Evolutionary conservation across 2,113 vertebrate genomes (phyloP).

Genomic region (Ceyx cyanopectus): DNA sequence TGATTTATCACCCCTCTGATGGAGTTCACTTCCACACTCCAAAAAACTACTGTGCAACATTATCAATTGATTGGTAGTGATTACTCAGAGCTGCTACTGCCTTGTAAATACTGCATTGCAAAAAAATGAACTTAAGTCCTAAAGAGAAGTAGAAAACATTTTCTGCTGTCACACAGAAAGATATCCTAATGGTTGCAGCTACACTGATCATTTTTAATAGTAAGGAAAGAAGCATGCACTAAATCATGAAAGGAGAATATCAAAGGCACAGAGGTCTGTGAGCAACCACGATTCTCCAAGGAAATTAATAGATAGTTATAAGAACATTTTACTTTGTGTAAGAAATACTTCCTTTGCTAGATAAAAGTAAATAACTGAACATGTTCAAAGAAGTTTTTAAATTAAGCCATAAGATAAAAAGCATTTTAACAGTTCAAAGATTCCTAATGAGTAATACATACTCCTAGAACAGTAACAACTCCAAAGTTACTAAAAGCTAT

Average conservation of each 20-base stretch:
- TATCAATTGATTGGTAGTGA: slow-evolving; percentile 36
- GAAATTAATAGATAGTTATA: slow-evolving; percentile 19
- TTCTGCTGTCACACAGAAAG: background rate
- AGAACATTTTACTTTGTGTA: slow-evolving; percentile 8
- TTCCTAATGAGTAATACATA: slow-evolving; percentile 34
- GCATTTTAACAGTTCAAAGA: slow-evolving; percentile 28
- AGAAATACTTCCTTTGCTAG: background rate
- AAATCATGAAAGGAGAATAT: background rate
- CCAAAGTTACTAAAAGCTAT: slow-evolving; percentile 14
- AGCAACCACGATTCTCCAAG: background rate
- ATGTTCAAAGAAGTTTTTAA: slow-evolving; percentile 2
- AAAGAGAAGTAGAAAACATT: background rate
- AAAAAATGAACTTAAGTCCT: background rate
- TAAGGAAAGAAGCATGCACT: background rate
- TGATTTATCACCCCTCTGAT: background rate
- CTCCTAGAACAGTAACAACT: slow-evolving; percentile 29
- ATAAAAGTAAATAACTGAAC: slow-evolving; percentile 23
- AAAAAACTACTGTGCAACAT: background rate
- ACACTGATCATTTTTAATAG: background rate
- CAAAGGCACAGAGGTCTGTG: background rate
- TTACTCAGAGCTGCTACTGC: background rate
- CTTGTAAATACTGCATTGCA: background rate
- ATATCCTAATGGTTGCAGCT: background rate
- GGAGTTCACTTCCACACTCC: background rate
- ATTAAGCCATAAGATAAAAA: slow-evolving; percentile 37